Evolutionary conservation across 2,888 invertebrate species (phyloP), one percentile per base, ranked within the genome.

Genomic region (Tenthredo mesomela): DNA sequence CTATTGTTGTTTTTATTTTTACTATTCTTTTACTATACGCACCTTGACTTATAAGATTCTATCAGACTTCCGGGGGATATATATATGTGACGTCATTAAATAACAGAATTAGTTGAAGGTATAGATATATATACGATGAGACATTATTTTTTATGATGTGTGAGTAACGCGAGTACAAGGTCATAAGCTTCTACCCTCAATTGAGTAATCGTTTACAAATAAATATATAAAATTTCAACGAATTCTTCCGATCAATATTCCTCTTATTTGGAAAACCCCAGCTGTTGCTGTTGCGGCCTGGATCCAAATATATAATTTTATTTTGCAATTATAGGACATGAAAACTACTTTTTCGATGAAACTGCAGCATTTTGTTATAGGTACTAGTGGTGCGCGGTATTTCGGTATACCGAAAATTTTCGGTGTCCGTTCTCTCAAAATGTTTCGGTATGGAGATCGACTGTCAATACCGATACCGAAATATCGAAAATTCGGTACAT

Each of bases 91-190:
- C 73, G 73, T 77, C 77, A 29, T 33, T 33, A 9, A 21, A 10
- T 21, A 10, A 80, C 9, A 21, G 21, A 61, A 80, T 15, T 47
- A 1, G 18, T 29, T 15, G 54, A 33, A 50, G 33, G n/a, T n/a
- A n/a, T n/a, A n/a, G n/a, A n/a, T 29, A 29, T 33, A 77, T 18
- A 54, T 43, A 73, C 40, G n/a, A n/a, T 43, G 25, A 25, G 61
- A 61, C 7, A 37, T 80, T 58, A 80, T 61, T 80, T 80, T 40
- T 80, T 15, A 84, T 54, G 18, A 29, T 84, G 21, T 73, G 25
- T n/a, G n/a, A n/a, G 73, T 75, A 73, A 40, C 58, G 61, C 58
- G 54, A n/a, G 84, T 21, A 37, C 73, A 84, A 84, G 84, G 84
- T 84, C 84, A 71, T 61, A n/a, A 3, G 37, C 73, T 40, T 71